Evolutionary conservation across 1,140 invertebrate species (phyloP), one percentile per base, ranked within the genome.

Genomic region (Diplogasteroides magnus): DNA sequence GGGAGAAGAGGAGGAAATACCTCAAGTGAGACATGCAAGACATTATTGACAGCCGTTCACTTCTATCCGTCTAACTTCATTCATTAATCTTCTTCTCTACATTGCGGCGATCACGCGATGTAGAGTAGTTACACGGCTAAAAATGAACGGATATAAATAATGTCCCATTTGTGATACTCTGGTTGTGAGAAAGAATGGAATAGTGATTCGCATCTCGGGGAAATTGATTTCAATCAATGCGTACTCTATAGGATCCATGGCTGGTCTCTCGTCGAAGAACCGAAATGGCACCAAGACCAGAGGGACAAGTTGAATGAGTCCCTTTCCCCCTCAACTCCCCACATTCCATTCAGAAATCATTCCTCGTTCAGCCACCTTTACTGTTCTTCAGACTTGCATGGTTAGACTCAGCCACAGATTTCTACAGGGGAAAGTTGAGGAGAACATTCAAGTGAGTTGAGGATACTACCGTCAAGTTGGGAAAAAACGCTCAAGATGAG

Each of bases 331-430:
- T 11, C 6, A 6, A 11, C 6, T 48, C 19, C 37, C 37, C 37
- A 48, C 6, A 48, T 11, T 48, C 37, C 19, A 11, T 68, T 31
- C 57, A 68, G 57, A 25, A 63, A 32, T 55, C 58, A 3, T 66
- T 71, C 63, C 55, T 71, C 25, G 56, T 48, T 19, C 55, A 63
- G 26, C 69, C 69, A 14, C 57, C 62, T 15, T 55, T 60, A 63
- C 31, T 71, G 0, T 55, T 64, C 27, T 71, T 64, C 26, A 48
- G 69, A 2, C 64, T 62, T 26, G 64, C 62, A 26, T 71, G 69
- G 69, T 19, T 71, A 11, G 69, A 71, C 32, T 37, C 37, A 14
- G 58, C 63, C 26, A 71, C 64, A 31, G 69, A 71, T 55, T 71
- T 71, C 26, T 63, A 71, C 26, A 57, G 69, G 31, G 57, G 62